Conservation (phyloP, 1,140 invertebrate species). For the Penaeus chinensis region DNA sequence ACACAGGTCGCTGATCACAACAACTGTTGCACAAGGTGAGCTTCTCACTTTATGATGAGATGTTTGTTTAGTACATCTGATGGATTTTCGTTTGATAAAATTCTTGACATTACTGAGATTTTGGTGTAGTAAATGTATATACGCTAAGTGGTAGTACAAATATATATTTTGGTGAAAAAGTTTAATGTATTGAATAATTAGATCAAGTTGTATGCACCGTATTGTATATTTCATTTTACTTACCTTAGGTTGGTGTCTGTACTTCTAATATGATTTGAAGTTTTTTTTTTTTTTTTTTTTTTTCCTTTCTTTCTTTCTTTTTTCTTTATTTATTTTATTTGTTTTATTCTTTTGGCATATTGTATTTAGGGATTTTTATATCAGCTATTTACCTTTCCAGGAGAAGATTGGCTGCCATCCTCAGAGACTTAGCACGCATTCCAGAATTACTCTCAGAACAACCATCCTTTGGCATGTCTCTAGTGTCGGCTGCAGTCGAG, state of each 20-base stretch:
- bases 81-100: no score
- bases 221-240: background rate
- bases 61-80: background rate
- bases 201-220: background rate
- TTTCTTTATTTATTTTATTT: background rate
- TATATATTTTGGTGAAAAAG: background rate
- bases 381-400: constrained; percentile 71
- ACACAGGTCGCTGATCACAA: constrained; percentile 76
- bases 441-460: constrained; percentile 73
- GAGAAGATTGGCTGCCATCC: constrained; percentile 71
- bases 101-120: no score
- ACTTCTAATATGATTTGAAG: no score
- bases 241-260: no score
- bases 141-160: background rate
- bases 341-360: background rate
- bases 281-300: no score
- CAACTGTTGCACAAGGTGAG: constrained; percentile 52
- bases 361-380: background rate
- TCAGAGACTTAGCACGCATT: constrained; percentile 72
- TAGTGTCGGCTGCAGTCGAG: constrained; percentile 73
- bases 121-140: no score
- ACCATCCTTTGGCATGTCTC: constrained; percentile 71
- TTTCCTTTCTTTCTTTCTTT: no score
- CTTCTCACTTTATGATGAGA: background rate
- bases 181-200: background rate